These are phyloP conservation scores for Rhagoletis pomonella DNA, from an alignment of 1,140 invertebrate genomes.

Conservation along the genomic window DNA sequence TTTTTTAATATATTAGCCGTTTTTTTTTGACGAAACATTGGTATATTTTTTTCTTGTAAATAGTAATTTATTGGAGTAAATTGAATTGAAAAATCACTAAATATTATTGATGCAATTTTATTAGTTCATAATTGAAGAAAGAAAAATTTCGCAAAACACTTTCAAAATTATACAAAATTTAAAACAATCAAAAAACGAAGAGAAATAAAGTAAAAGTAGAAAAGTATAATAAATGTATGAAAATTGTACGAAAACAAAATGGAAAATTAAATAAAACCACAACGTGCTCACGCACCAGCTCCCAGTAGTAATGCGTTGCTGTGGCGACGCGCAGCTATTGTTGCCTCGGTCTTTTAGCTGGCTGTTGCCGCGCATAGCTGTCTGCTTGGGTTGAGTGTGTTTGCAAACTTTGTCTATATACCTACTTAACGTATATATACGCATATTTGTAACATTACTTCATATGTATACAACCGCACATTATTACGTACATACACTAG, in stretches of 20 bases:
- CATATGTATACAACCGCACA: neutral
- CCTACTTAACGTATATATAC: neutral
- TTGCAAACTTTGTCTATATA: neutral
- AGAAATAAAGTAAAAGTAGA: neutral
- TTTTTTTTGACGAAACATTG: neutral
- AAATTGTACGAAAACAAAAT: neutral
- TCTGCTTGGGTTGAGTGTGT: neutral
- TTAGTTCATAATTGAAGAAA: neutral
- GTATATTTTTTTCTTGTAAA: slow-evolving; percentile 30
- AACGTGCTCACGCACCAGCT: too few species aligned
- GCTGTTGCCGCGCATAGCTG: neutral
- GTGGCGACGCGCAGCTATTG: neutral
- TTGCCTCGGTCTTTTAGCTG: slow-evolving; percentile 46
- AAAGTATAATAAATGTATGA: neutral
- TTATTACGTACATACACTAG: neutral
- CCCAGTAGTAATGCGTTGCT: neutral
- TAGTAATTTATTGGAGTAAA: slow-evolving; percentile 8
- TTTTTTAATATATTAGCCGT: neutral
- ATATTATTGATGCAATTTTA: neutral
- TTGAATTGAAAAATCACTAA: slow-evolving; percentile 22
- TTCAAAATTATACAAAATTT: neutral
- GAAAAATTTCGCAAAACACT: neutral
- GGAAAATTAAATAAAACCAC: neutral
- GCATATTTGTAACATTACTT: neutral
- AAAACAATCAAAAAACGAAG: neutral